Conservation (phyloP, 2,113 vertebrate species). For the Upupa epops region DNA sequence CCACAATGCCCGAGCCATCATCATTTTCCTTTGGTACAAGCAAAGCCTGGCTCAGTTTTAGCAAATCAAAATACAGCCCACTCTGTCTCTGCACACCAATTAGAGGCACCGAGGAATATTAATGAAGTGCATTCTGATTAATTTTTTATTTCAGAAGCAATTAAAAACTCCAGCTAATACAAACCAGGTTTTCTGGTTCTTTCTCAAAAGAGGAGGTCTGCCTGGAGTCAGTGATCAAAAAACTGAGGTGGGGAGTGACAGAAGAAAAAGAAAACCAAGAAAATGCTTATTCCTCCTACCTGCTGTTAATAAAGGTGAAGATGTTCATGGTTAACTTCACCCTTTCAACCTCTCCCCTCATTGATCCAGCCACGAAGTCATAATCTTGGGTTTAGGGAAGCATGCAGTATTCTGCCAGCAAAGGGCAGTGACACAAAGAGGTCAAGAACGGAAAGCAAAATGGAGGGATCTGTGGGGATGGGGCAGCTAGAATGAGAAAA, state of each 20-base stretch:
- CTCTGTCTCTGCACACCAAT: not conserved
- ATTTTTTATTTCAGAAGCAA: not conserved
- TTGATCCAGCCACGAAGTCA: not conserved
- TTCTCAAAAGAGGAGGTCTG: not conserved
- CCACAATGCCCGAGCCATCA: not conserved
- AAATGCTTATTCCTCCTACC: not conserved
- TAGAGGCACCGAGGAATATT: not conserved
- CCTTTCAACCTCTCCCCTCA: not conserved
- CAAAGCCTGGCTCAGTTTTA: not conserved
- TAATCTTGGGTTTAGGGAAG: not conserved
- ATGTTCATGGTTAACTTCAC: not conserved
- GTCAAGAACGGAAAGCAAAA: not conserved
- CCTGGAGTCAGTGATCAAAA: not conserved
- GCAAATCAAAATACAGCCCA: not conserved
- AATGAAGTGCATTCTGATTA: not conserved
- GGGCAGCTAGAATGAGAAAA: not conserved
- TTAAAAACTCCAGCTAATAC: not conserved
- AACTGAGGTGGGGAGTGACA: not conserved
- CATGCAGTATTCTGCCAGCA: not conserved
- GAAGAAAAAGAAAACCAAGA: not conserved
- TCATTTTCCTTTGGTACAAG: not conserved
- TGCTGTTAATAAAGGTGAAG: not conserved
- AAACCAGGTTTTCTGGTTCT: not conserved
- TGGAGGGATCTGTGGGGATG: not conserved
- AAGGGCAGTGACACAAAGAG: not conserved